Evolutionary conservation across 2,888 invertebrate genomes (phyloP), one percentile per base, ranked within the genome.

Genomic region (Stictocephala bisonia): DNA sequence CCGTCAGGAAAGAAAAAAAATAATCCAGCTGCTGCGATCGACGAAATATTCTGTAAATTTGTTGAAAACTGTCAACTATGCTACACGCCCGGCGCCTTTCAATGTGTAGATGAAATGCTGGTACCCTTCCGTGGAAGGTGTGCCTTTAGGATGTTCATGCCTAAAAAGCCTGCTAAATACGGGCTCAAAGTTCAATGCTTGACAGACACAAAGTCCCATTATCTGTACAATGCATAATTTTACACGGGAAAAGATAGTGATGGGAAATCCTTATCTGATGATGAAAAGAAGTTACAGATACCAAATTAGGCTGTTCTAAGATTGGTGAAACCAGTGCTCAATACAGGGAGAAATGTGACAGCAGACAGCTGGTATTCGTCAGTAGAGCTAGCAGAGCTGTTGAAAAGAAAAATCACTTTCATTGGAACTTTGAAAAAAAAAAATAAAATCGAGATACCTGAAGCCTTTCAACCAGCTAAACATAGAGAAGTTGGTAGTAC

Each of bases 301-400:
- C n/a, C n/a, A n/a, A n/a, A n/a, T n/a, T 7, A 35, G 53, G 66
- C 79, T 29, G 79, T 81, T n/a, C 60, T 81, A 72, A 72, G 79
- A 13, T 67, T 82, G 7, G 53, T 75, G 9, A n/a, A 22, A 26
- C 26, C 58, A 26, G 13, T 58, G 13, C 1, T 9, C 22, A 26
- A 64, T 64, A 18, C 64, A 31, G 18, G 22, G 13, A 31, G 79
- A 29, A 81, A 81, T 73, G 76, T 81, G 9, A 82, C 80, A 20
- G 78, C 77, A 18, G 80, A 81, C 48, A 81, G 81, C 74, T 81
- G 81, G 80, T 82, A 80, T 76, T 76, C 79, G 20, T 81, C 80
- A 3, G 18, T n/a, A 15, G 20, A 51, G 20, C 51, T 51, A 22
- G 51, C 22, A 6, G 20, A 6, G 22, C 22, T 22, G 13, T 13